A percentile compares a stretch with the other conserved stretches of the same genome.
Conservation (phyloP, 2,888 invertebrate species). For the Sceliomorpha sp. region DNA sequence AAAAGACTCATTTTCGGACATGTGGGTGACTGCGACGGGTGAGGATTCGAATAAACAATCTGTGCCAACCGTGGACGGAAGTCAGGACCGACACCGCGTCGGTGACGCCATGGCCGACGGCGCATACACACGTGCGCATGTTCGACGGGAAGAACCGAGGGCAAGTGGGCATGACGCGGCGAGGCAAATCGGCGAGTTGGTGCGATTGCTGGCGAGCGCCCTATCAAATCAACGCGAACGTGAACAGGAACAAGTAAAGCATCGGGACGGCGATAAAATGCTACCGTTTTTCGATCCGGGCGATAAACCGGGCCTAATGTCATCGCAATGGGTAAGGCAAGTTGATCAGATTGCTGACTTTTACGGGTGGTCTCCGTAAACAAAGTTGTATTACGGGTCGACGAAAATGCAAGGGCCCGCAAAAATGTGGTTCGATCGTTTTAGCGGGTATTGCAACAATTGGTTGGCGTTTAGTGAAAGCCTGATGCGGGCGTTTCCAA, state of each 20-base stretch:
- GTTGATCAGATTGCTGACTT: slow-evolving; percentile 11
- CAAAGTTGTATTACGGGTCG: slow-evolving; percentile 5
- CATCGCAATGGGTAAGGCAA: neutral
- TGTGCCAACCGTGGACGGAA: too few relatives aligned
- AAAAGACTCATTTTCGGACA: too few relatives aligned
- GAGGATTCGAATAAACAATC: too few relatives aligned
- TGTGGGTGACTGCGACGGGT: too few relatives aligned
- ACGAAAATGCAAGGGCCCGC: slow-evolving; percentile 23
- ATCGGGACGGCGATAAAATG: slow-evolving; percentile 1
- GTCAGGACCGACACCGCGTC: too few relatives aligned
- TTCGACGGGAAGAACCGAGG: too few relatives aligned
- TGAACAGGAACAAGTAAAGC: neutral
- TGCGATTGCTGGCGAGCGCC: neutral
- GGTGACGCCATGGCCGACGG: too few relatives aligned
- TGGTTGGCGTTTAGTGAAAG: slow-evolving; percentile 1
- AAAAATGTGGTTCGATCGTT: slow-evolving; percentile 13
- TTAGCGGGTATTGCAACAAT: neutral
- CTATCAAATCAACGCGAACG: neutral
- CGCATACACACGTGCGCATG: too few relatives aligned
- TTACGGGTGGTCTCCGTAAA: slow-evolving; percentile 4
- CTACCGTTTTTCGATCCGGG: slow-evolving; percentile 3
- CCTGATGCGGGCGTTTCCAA: slow-evolving; percentile 14
- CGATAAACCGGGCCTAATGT: neutral
- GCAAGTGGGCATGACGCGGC: too few relatives aligned
- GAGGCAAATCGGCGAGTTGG: too few relatives aligned